A percentile compares a stretch with the other conserved stretches of the same genome.
phyloP scores from a whole-genome alignment of 2,113 vertebrate genomes.

The Chaetodon auriga region DNA sequence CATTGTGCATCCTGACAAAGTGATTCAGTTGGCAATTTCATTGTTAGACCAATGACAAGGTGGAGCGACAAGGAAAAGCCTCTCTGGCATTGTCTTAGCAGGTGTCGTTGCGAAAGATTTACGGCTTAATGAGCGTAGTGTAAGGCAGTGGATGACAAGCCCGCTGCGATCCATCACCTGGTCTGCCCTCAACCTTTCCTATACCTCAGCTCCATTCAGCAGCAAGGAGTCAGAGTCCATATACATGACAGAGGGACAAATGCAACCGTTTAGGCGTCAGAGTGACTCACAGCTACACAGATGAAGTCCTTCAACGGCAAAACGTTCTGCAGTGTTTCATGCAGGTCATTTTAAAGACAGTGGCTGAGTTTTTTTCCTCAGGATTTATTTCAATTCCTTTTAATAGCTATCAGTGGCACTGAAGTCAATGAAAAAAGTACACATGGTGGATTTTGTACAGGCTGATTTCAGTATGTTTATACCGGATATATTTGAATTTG shows the following conservation, averaged over 20 bases:
- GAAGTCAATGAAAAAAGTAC: too few species aligned
- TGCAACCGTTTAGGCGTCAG: slow-evolving; percentile 35
- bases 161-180: slow-evolving; percentile 83
- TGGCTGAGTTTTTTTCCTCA: neutral
- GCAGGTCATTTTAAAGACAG: neutral
- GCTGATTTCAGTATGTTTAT: neutral
- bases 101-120: slow-evolving; percentile 84
- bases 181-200: slow-evolving; percentile 52
- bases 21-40: slow-evolving; percentile 62
- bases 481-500: neutral
- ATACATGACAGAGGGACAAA: slow-evolving; percentile 67
- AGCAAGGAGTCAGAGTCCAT: slow-evolving; percentile 58
- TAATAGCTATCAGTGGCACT: too few species aligned
- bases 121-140: slow-evolving; percentile 83
- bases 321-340: slow-evolving; percentile 10
- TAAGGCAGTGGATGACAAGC: slow-evolving; percentile 61
- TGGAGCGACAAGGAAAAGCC: slow-evolving; percentile 72
- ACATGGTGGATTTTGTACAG: too few species aligned
- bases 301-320: neutral
- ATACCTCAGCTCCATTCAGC: slow-evolving; percentile 51
- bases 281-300: slow-evolving; percentile 10
- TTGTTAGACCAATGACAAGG: slow-evolving; percentile 72
- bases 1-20: slow-evolving; percentile 67
- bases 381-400: neutral
- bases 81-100: slow-evolving; percentile 74